These are phyloP conservation scores for Acutogordius australiensis DNA, from an alignment of 2,888 invertebrate genomes.

Conservation along the genomic window DNA sequence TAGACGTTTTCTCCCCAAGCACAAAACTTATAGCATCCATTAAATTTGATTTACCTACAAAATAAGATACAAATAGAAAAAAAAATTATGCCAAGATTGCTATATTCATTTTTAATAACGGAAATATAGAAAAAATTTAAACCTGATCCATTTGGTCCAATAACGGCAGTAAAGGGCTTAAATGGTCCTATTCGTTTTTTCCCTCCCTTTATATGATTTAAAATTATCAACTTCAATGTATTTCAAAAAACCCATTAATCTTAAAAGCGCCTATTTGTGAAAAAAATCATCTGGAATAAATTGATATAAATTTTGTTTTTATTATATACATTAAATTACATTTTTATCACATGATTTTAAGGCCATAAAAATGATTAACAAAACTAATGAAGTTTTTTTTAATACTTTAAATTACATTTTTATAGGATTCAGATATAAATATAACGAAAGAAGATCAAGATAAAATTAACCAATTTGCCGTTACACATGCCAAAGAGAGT, in stretches of 20 bases:
- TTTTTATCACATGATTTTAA: too few relatives aligned
- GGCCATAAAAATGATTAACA: too few relatives aligned
- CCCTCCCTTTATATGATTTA: conserved; percentile 80
- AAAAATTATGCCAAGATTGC: too few relatives aligned
- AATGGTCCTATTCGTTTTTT: conserved; percentile 74
- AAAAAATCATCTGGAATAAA: too few relatives aligned
- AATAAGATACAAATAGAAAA: neutral
- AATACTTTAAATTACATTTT: too few relatives aligned
- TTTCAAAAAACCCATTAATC: conserved; percentile 41
- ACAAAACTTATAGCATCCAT: conserved; percentile 99
- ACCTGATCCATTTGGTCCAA: conserved; percentile 99
- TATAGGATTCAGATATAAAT: conserved; percentile 8
- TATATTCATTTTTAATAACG: too few relatives aligned
- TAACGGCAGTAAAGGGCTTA: conserved; percentile 82
- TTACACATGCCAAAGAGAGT: conserved; percentile 3
- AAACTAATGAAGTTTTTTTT: too few relatives aligned
- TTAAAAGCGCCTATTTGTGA: too few relatives aligned
- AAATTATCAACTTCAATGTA: conserved; percentile 94
- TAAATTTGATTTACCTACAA: conserved; percentile 87
- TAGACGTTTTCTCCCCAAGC: conserved; percentile 82
- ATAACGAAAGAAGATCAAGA: conserved; percentile 5
- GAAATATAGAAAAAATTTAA: too few relatives aligned
- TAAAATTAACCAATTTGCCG: neutral
- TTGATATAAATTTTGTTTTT: too few relatives aligned
- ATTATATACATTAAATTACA: too few relatives aligned